A percentile compares a stretch with the other conserved stretches of the same genome.
Evolutionary conservation across 2,888 invertebrate species (phyloP).

Genomic region (Sialis lutaria): DNA sequence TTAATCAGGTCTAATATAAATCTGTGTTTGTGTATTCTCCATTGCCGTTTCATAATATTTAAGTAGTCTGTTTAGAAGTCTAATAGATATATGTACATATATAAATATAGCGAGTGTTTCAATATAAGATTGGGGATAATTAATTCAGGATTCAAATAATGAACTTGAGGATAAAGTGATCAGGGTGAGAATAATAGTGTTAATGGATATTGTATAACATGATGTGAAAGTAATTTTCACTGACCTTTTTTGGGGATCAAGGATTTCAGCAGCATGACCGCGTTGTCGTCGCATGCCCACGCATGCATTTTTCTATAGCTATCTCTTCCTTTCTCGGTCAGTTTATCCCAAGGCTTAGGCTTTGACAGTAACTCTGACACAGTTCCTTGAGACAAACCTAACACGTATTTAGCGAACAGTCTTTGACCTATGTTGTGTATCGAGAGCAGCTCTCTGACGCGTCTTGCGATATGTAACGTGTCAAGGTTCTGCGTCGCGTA

Average conservation of each 20-base stretch:
- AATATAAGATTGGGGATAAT: not conserved
- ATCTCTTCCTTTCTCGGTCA: slow-evolving; percentile 98
- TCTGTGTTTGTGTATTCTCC: not conserved
- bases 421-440: slow-evolving; percentile 98
- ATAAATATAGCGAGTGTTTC: too few species aligned
- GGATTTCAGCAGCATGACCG: slow-evolving; percentile 91
- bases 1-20: not conserved
- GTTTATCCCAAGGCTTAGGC: slow-evolving; percentile 98
- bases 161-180: not conserved
- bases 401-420: slow-evolving; percentile 94
- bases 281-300: slow-evolving; percentile 96
- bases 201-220: too few species aligned
- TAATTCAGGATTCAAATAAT: not conserved
- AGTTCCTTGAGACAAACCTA: slow-evolving; percentile 93
- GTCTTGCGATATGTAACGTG: slow-evolving; percentile 84
- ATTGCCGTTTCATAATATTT: not conserved
- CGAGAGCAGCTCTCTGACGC: slow-evolving; percentile 83
- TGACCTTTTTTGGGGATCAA: slow-evolving; percentile 97
- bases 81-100: too few species aligned
- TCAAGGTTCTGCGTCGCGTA: slow-evolving; percentile 87
- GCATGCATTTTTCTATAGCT: slow-evolving; percentile 99
- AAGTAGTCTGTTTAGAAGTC: not conserved
- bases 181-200: not conserved
- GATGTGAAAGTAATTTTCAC: slow-evolving; percentile 16
- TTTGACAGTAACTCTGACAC: slow-evolving; percentile 96